Conservation (phyloP, 2,113 vertebrate species). For the Protomyctophum bolini region DNA sequence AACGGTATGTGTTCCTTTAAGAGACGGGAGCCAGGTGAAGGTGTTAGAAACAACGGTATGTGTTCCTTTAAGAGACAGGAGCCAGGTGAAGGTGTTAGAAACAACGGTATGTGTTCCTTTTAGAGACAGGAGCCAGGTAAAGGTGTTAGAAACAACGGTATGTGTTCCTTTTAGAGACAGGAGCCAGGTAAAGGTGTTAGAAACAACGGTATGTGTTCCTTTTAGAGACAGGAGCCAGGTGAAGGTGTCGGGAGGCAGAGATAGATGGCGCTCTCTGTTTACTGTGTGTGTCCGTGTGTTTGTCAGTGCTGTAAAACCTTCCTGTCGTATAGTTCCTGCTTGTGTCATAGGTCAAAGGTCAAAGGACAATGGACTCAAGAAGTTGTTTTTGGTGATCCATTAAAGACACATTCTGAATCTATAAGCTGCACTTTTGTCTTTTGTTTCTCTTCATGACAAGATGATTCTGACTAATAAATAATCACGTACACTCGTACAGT, state of each 20-base stretch:
- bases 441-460: neutral
- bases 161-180: neutral
- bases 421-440: constrained; percentile 31
- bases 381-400: constrained; percentile 61
- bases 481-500: too few species aligned
- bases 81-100: neutral
- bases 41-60: neutral
- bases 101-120: neutral
- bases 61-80: constrained; percentile 1
- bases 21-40: too few species aligned
- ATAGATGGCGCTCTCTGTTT: constrained; percentile 35
- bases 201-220: neutral
- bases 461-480: neutral
- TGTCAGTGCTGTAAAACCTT: constrained; percentile 53
- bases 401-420: constrained; percentile 59
- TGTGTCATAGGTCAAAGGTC: constrained; percentile 24
- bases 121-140: constrained; percentile 1
- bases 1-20: neutral
- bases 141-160: neutral
- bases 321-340: constrained; percentile 63
- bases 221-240: constrained; percentile 1
- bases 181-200: neutral
- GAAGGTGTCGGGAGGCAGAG: constrained; percentile 9
- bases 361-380: constrained; percentile 25
- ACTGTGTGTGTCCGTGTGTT: constrained; percentile 65